phyloP scores from a whole-genome alignment of 64 coral and sea anemone species.

The Trachythela sp. region DNA sequence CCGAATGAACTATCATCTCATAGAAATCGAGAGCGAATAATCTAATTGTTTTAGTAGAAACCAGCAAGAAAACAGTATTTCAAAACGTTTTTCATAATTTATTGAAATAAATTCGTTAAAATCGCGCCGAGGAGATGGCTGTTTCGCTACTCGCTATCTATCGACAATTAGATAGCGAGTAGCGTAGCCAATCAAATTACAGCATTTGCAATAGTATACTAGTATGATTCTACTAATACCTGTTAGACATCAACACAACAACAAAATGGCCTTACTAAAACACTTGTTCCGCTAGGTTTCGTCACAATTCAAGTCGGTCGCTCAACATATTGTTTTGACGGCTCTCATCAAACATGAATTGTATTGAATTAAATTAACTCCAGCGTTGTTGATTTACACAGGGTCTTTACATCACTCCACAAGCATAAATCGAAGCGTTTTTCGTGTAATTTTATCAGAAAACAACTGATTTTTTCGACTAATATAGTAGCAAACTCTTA shows the following conservation, averaged over 20 bases:
- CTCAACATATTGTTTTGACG: not conserved
- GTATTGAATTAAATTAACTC: not conserved
- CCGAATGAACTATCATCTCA: no score
- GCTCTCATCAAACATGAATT: not conserved
- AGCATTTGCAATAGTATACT: no score
- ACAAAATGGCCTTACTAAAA: not conserved
- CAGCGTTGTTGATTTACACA: not conserved
- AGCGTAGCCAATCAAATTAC: no score
- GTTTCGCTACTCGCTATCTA: no score
- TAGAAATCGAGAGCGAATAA: no score
- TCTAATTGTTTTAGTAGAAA: no score
- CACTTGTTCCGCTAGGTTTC: not conserved
- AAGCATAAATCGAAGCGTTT: not conserved
- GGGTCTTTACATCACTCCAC: not conserved
- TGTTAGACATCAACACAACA: not conserved
- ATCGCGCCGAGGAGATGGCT: no score
- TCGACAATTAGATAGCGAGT: no score
- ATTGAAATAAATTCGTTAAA: no score
- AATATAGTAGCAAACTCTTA: not conserved
- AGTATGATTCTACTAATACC: no score
- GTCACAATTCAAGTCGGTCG: not conserved
- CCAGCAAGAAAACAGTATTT: no score
- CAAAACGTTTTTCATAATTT: no score
- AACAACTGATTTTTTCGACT: not conserved
- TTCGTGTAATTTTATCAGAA: not conserved